These are phyloP conservation scores for Platyrinchus mystaceus DNA, from an alignment of 2,797 vertebrate species.

Conservation along the genomic window DNA sequence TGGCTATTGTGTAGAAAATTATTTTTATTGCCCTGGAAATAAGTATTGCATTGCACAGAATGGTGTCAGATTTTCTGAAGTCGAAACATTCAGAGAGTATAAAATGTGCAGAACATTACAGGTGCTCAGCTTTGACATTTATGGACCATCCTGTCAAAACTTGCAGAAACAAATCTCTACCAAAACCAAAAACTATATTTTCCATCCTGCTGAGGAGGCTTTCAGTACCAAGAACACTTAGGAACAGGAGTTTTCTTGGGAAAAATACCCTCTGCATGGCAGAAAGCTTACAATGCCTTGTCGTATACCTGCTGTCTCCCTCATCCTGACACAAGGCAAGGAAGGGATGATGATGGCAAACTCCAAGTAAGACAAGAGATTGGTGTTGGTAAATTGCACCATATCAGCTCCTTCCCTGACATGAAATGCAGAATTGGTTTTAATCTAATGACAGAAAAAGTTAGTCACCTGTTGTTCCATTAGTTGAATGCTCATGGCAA, in stretches of 20 bases:
- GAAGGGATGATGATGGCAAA: neutral
- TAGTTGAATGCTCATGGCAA: neutral
- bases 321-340: neutral
- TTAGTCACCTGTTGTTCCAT: neutral
- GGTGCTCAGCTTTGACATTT: neutral
- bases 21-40: neutral
- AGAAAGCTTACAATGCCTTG: neutral
- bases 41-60: neutral
- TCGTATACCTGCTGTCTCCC: neutral
- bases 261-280: neutral
- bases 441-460: neutral
- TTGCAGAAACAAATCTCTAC: neutral
- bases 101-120: rapidly evolving
- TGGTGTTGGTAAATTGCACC: neutral
- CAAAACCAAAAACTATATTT: neutral
- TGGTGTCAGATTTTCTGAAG: neutral
- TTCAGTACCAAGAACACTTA: neutral
- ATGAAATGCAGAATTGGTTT: neutral
- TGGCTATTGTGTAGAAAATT: neutral
- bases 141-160: neutral
- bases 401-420: neutral
- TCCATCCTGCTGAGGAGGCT: neutral
- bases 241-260: neutral
- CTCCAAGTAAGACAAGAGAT: neutral
- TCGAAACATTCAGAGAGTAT: neutral